Evolutionary conservation across 1,140 invertebrate genomes (phyloP).

Genomic region (Eulimnadia texana): DNA sequence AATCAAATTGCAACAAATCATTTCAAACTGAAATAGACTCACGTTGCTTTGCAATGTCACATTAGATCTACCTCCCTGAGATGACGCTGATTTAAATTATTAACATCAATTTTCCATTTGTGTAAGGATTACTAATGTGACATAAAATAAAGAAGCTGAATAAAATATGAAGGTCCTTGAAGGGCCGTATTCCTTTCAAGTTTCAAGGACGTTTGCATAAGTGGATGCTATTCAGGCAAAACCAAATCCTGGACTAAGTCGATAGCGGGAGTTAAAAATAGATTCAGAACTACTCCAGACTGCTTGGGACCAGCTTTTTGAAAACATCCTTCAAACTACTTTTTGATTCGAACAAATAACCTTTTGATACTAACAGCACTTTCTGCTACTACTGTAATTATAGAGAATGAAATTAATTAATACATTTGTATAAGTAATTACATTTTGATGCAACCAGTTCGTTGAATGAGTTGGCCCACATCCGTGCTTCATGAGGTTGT

Average conservation of each 20-base stretch:
- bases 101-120: too few species aligned
- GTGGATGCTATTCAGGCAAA: not conserved
- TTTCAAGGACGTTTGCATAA: too few species aligned
- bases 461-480: conserved; percentile 31
- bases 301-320: not conserved
- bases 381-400: too few species aligned
- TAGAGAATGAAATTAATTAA: not conserved
- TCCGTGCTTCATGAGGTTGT: conserved; percentile 31
- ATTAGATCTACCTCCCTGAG: not conserved
- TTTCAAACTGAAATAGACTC: conserved; percentile 12
- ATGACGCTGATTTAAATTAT: too few species aligned
- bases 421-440: conserved; percentile 1
- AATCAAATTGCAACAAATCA: conserved; percentile 18
- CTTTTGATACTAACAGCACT: too few species aligned
- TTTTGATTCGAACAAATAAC: too few species aligned
- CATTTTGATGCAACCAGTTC: conserved; percentile 14
- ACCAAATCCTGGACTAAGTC: not conserved
- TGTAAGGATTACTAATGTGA: too few species aligned
- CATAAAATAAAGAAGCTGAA: too few species aligned
- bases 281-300: not conserved
- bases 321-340: too few species aligned
- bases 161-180: too few species aligned
- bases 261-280: not conserved
- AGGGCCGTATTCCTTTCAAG: too few species aligned
- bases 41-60: not conserved